Base-by-base conservation (phyloP, 2,113 vertebrate species). In the Ranitomeya imitator region DNA sequence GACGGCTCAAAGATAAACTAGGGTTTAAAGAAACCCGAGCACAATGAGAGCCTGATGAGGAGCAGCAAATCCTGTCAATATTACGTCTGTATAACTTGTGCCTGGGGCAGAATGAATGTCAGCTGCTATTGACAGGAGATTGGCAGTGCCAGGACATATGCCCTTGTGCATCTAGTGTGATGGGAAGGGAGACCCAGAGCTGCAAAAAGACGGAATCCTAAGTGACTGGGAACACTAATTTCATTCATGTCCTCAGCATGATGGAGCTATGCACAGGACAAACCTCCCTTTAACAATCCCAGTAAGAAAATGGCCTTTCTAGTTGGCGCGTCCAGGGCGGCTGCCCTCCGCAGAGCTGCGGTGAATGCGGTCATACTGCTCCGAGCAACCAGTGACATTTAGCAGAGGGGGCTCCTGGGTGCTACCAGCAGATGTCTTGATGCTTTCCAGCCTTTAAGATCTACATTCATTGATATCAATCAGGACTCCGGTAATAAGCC, bases 241-340 rank as follows among this genome's bases (percentile, higher is more conserved):
- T 85, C 57, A 23, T 85, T 85, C 60, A 83, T 83, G 59, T 65
- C 59, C 80, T 83, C 80, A 83, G 60, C 80, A 85, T 13, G 51
- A 18, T 8, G 16, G n/a, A 57, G 63, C 82, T 69, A 13, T 9
- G 82, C 45, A 51, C 45, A 26, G 57, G 83, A 85, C 83, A 85
- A 85, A 71, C 71, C 83, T 73, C n/a, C n/a, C 51, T 73, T 85
- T 73, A 85, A 85, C 83, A 69, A 85, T 19, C 57, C 26, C 83
- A 55, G 45, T n/a, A 71, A 85, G 51, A 71, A 85, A 85, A 71
- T 73, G 60, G 61, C 37, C 80, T n/a, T 67, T 83, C 67, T 51
- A 67, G 37, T 83, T 51, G 21, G 19, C 8, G 37, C 0, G 23
- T 85, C 67, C 67, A 26, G 83, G 83, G 45, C n/a, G 31, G 83